Base-by-base conservation (phyloP, 2,113 vertebrate genomes). In the Suncus etruscus region DNA sequence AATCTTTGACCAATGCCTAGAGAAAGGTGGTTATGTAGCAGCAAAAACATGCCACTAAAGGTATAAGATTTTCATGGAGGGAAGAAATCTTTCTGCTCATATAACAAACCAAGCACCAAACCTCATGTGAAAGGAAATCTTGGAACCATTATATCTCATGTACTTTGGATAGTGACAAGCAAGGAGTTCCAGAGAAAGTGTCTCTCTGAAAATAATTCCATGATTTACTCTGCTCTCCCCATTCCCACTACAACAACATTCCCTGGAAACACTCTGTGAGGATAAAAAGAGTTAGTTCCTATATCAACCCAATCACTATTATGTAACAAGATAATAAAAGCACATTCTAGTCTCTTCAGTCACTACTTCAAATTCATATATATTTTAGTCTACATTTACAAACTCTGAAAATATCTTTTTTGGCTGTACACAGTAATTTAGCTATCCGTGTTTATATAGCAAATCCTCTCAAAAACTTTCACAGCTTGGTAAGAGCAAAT, bases 331-430 rank as follows among this genome's bases (percentile, higher is more conserved):
- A 74, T 69, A 22, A 27, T 89, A 87, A 80, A 81, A 86, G 22
- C 6, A 92, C 75, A 94, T 63, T 48, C 68, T 65, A 84, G 72
- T 72, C 75, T 94, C 63, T 88, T 74, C 74, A 87, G 50, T 83
- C 63, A 15, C 66, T 89, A 32, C 54, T 89, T 83, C 83, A 48
- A 18, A 92, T 66, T 27, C 65, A 66, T 29, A 29, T 74, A 72
- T 70, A 82, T 73, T 89, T 47, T 75, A 86, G 72, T 68, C 39
- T 47, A 68, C 39, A 86, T 61, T 90, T 90, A 73, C 89, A 97
- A 93, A 86, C 96, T 97, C 94, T 95, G 94, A 97, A 97, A 97
- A 91, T 48, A 95, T 79, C 27, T 87, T 94, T 95, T 93, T 96
- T 31, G 83, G 92, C 89, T 92, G 11, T 15, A 1, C 92, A 94